Conservation (phyloP, 2,888 invertebrate genomes). For the Tridacna gigas region DNA sequence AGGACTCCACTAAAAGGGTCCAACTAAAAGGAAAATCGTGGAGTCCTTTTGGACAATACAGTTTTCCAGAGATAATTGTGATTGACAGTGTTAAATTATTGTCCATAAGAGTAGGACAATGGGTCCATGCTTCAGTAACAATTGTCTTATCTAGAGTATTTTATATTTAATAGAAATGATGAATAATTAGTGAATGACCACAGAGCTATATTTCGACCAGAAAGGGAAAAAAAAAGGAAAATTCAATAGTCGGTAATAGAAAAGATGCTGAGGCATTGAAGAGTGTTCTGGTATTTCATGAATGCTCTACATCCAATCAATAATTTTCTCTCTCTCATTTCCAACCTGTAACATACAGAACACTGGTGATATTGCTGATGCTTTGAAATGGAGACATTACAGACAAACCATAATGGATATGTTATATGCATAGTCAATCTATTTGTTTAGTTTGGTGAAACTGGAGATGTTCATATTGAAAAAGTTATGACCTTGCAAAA, state of each 20-base stretch:
- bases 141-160: slow-evolving; percentile 1
- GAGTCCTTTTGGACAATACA: neutral
- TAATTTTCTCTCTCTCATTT: slow-evolving; percentile 20
- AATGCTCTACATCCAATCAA: slow-evolving; percentile 26
- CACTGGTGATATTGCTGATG: neutral
- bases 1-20: too few species aligned
- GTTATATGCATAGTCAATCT: neutral
- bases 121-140: neutral
- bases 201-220: neutral
- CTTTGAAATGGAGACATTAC: slow-evolving; percentile 14
- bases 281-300: slow-evolving; percentile 27
- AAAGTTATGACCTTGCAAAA: slow-evolving; percentile 13
- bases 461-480: neutral
- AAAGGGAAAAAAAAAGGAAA: slow-evolving; percentile 12
- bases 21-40: too few species aligned
- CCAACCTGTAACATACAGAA: slow-evolving; percentile 16
- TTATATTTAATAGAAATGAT: slow-evolving; percentile 15
- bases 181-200: slow-evolving; percentile 13
- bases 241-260: slow-evolving; percentile 20
- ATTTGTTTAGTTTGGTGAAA: neutral
- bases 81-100: neutral
- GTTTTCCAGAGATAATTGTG: neutral
- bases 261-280: slow-evolving; percentile 29
- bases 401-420: neutral
- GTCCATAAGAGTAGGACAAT: neutral